Evolutionary conservation across 2,113 vertebrate genomes (phyloP), one percentile per base, ranked within the genome.

Genomic region (Phodopus roborovskii): DNA sequence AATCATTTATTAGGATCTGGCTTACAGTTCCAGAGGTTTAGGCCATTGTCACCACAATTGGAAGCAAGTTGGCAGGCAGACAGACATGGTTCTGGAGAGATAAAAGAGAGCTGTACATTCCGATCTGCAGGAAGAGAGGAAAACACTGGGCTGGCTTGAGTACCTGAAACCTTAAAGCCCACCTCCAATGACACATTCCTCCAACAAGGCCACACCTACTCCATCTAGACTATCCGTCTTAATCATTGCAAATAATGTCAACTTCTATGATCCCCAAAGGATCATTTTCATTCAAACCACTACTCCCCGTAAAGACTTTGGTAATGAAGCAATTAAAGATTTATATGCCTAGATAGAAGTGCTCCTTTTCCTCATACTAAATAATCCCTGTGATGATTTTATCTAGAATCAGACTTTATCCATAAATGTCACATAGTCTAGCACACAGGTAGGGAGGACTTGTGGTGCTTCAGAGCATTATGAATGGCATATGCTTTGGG

Each of bases 371-470:
- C 22, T 78, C 58, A 73, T 88, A 48, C 42, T 19, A 45, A 24
- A 70, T n/a, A 17, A 16, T 5, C 39, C 73, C 33, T 58, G 30
- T 64, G 64, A 60, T 83, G 45, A 94, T 62, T 13, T 42, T n/a
- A 95, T 24, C 88, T 85, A n/a, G 20, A 94, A 92, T 95, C 26
- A 83, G 33, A 96, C 48, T 68, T 92, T 22, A 96, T 81, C 60
- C 77, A 92, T 33, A 94, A 96, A 73, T 87, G 39, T 42, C 48
- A 83, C 39, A 79, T n/a, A 96, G 90, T 53, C 42, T 94, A 48
- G 68, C 94, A 91, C 87, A 78, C 60, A 95, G 36, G 58, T 58
- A 84, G 39, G 58, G 88, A 77, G 26, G 17, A 78, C 64, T 78
- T 9, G 48, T 70, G 50, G 78, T 36, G 13, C 71, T 94, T 92